Base-by-base conservation (phyloP, 2,888 invertebrate genomes). In the Chironomus tentans region DNA sequence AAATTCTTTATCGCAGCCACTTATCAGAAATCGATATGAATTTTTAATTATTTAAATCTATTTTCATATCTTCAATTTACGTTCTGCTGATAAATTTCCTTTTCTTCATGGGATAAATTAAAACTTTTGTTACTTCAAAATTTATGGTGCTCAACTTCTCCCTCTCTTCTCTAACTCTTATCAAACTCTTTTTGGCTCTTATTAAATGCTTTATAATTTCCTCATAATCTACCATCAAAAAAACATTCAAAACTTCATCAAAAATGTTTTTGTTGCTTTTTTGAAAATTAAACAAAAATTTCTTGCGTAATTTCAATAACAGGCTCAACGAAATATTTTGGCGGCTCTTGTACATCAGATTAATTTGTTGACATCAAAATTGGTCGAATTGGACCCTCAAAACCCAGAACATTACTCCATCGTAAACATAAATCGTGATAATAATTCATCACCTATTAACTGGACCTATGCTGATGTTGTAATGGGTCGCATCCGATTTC, bases 371-470 rank as follows among this genome's bases (percentile, higher is more conserved):
- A 87, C 88, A 83, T 87, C 88, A 84, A 86, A 88, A 84, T 90
- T 91, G 85, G 89, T 88, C 86, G 87, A 87, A 83, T 85, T 91
- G 87, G 93, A 93, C 87, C 92, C 93, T 81, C 88, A 90, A 69
- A 76, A 76, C 22, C 76, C 50, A 12, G 76, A 76, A 12, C 56
- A 69, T 22, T 76, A 76, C 56, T 28, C 76, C 0, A 69, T 69
- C 12, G 38, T 76, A n/a, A 76, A 69, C 48, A 56, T 76, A 7
- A 69, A 85, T 81, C 82, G 83, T 80, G 82, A 85, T 79, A 84
- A 84, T 79, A 83, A 82, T 79, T 76, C 79, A 65, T 81, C 81
- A 77, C 81, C 81, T 78, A 79, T 81, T 79, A 85, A 85, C 80
- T 82, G 84, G 78, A 85, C 87, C 78, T 91, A 90, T 84, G 90